These are phyloP conservation scores for Erebia epiphron DNA, from an alignment of 2,888 invertebrate genomes.

Conservation along the genomic window DNA sequence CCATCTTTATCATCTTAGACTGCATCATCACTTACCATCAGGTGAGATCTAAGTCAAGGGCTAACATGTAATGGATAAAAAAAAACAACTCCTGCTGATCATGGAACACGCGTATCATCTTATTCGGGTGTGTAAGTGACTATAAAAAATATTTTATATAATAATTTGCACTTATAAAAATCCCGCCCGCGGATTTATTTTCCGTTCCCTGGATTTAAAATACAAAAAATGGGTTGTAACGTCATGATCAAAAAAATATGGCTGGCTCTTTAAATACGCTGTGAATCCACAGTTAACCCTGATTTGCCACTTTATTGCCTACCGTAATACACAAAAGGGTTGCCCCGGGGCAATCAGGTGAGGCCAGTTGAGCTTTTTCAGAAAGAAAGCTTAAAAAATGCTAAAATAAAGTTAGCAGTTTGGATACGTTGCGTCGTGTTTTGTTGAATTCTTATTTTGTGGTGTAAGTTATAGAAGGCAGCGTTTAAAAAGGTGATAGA, in stretches of 20 bases:
- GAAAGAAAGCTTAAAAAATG: slow-evolving; percentile 75
- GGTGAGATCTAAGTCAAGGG: too few relatives aligned
- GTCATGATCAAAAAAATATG: slow-evolving; percentile 24
- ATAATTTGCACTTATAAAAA: neutral
- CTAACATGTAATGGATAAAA: too few relatives aligned
- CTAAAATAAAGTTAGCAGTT: slow-evolving; percentile 71
- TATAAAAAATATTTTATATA: too few relatives aligned
- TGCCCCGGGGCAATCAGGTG: slow-evolving; percentile 77
- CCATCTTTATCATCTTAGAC: too few relatives aligned
- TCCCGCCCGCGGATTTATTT: neutral
- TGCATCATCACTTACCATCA: too few relatives aligned
- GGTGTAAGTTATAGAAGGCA: slow-evolving; percentile 37
- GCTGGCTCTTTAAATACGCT: slow-evolving; percentile 40
- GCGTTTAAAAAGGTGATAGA: slow-evolving; percentile 31
- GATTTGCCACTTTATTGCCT: slow-evolving; percentile 62
- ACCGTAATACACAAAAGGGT: slow-evolving; percentile 69
- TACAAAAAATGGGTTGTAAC: slow-evolving; percentile 10
- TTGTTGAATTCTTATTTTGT: slow-evolving; percentile 46
- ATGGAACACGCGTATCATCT: too few relatives aligned
- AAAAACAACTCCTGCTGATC: too few relatives aligned
- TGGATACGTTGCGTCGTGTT: slow-evolving; percentile 66
- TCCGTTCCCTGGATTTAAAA: neutral
- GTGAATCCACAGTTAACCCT: slow-evolving; percentile 59
- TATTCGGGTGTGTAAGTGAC: too few relatives aligned
- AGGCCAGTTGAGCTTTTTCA: slow-evolving; percentile 73